Evolutionary conservation across 2,888 invertebrate species (phyloP).

Genomic region (Eudemis profundana): DNA sequence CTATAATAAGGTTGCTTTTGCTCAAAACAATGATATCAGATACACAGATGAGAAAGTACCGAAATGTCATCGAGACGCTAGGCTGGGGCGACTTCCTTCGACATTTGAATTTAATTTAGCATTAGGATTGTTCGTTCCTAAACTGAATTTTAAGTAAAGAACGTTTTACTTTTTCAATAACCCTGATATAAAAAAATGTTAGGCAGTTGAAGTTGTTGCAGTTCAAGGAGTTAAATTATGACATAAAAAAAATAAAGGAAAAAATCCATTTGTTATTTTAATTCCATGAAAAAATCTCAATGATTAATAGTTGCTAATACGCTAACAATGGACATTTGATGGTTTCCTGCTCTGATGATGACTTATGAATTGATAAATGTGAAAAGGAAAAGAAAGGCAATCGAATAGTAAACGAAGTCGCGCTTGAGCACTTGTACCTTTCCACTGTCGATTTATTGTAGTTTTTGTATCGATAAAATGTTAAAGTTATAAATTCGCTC

Average conservation of each 20-base stretch:
- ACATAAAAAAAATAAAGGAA: too few species aligned
- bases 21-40: background rate
- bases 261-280: too few species aligned
- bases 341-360: background rate
- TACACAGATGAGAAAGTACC: background rate
- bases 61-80: slow-evolving; percentile 68
- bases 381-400: slow-evolving; percentile 1
- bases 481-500: slow-evolving; percentile 23
- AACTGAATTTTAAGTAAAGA: too few species aligned
- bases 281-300: too few species aligned
- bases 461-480: slow-evolving; percentile 27
- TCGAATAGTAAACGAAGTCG: slow-evolving; percentile 3
- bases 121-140: slow-evolving; percentile 73
- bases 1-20: background rate
- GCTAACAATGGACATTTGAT: background rate
- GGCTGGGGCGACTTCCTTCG: slow-evolving; percentile 82
- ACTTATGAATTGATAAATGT: slow-evolving; percentile 17
- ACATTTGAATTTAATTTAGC: slow-evolving; percentile 85
- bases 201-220: too few species aligned
- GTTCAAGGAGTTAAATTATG: too few species aligned
- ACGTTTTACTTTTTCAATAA: too few species aligned
- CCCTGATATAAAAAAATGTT: too few species aligned
- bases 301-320: too few species aligned
- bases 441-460: slow-evolving; percentile 13
- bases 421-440: background rate